Base-by-base conservation (phyloP, 2,888 invertebrate genomes). In the Syrphus vitripennis region DNA sequence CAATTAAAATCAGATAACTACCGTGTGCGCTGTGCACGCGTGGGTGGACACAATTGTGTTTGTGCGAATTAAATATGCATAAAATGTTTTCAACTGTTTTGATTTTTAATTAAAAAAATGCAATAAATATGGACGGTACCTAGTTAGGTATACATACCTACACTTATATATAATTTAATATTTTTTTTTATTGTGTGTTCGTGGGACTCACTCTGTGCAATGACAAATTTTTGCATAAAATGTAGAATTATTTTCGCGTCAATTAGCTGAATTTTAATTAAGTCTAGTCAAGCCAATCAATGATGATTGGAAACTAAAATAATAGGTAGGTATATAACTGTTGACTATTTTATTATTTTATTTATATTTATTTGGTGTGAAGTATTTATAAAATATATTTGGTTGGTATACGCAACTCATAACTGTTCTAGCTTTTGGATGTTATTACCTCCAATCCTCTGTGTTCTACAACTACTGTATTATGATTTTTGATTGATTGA, bases 91-190 rank as follows among this genome's bases (percentile, higher is more conserved):
- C 57, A 70, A 75, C 40, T 75, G 70, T 83, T 83, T 79, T 83
- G 79, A 83, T 79, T 79, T 83, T 83, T 83, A 79, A 75, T 79
- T 79, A 75, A 75, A 83, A n/a, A 83, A 70, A 6, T 55, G 4
- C 53, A 69, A 69, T 50, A 55, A 59, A 67, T 37, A 48, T 12
- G 14, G 14, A 40, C 45, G 19, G 14, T n/a, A n/a, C 1, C 34
- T 10, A 34, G 34, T 34, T 9, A 29, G 6, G 9, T 10, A 12
- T 12, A 9, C 12, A 10, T 9, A 34, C 34, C 31, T 31, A 34
- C 34, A 34, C 34, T 10, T 6, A 12, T 29, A 29, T 29, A 6
- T 29, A 29, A 34, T 34, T 7, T 34, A 34, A n/a, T n/a, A n/a
- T n/a, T n/a, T n/a, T n/a, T n/a, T n/a, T n/a, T n/a, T n/a, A n/a